Evolutionary conservation across 2,113 vertebrate species (phyloP).

Genomic region (Oxyruncus cristatus): DNA sequence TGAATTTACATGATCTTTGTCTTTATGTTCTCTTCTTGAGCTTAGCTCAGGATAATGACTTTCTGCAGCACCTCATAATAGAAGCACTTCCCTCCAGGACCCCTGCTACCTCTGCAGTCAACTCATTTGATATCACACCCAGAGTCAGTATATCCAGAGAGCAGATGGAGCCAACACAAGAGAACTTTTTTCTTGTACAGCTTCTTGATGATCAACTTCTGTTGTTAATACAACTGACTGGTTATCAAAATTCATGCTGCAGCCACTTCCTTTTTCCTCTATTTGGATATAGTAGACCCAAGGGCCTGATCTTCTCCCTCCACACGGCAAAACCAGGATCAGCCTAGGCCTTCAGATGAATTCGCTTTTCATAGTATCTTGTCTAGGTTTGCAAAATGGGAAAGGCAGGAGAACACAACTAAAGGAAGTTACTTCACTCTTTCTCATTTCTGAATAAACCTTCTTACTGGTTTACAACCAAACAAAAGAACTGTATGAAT

Average conservation of each 20-base stretch:
- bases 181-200: conserved; percentile 56
- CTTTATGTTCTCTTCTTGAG: not conserved
- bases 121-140: not conserved
- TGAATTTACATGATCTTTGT: not conserved
- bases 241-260: conserved; percentile 72
- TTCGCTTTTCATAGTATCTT: not conserved
- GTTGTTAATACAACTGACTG: conserved; percentile 61
- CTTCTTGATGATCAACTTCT: conserved; percentile 71
- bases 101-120: not conserved
- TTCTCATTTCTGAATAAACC: not conserved
- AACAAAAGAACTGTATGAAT: not conserved
- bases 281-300: conserved; percentile 89
- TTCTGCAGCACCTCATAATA: not conserved
- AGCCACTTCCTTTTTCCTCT: conserved; percentile 86
- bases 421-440: not conserved
- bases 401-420: not conserved
- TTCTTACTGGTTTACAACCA: not conserved
- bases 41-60: not conserved
- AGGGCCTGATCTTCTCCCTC: not conserved
- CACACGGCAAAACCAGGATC: not conserved
- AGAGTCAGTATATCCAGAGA: not conserved
- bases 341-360: not conserved
- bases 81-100: not conserved
- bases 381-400: not conserved
- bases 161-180: not conserved